A percentile compares a stretch with the other conserved stretches of the same genome.
Evolutionary conservation across 2,888 invertebrate genomes (phyloP).

Genomic region (Automeris io): DNA sequence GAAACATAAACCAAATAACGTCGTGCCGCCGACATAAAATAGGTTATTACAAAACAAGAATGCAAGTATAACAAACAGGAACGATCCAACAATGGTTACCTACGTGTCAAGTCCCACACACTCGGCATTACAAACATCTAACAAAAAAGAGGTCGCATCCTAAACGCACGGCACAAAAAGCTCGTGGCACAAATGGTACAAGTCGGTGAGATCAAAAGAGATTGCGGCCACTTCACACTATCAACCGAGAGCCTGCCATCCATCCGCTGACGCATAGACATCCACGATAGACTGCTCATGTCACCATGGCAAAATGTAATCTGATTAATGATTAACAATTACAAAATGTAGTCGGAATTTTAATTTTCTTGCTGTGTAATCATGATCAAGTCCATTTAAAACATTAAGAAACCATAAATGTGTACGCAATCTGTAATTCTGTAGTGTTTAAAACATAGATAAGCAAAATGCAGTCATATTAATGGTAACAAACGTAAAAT

Average conservation of each 20-base stretch:
- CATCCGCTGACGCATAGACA: too few relatives aligned
- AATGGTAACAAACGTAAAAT: too few relatives aligned
- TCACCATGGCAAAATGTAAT: too few relatives aligned
- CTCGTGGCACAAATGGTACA: constrained; percentile 61
- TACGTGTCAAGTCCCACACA: constrained; percentile 76
- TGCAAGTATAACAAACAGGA: constrained; percentile 63
- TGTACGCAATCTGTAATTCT: too few relatives aligned
- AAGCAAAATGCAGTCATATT: too few relatives aligned
- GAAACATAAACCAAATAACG: constrained; percentile 8
- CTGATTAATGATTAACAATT: too few relatives aligned
- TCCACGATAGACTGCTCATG: too few relatives aligned
- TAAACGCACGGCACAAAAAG: constrained; percentile 67
- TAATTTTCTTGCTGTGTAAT: too few relatives aligned
- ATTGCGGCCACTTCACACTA: constrained; percentile 66
- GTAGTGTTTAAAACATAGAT: too few relatives aligned
- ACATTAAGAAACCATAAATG: too few relatives aligned
- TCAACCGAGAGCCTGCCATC: constrained; percentile 41
- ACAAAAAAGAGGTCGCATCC: constrained; percentile 70
- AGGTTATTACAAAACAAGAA: constrained; percentile 24
- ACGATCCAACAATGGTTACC: constrained; percentile 67
- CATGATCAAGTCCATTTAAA: too few relatives aligned
- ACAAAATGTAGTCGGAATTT: too few relatives aligned
- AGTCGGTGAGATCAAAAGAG: constrained; percentile 59
- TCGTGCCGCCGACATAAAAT: constrained; percentile 1
- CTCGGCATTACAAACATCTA: constrained; percentile 69